Percentiles rank a stretch among this genome's conserved stretches.
Conservation (phyloP, 2,797 vertebrate species). For the Rhinatrema bivittatum region DNA sequence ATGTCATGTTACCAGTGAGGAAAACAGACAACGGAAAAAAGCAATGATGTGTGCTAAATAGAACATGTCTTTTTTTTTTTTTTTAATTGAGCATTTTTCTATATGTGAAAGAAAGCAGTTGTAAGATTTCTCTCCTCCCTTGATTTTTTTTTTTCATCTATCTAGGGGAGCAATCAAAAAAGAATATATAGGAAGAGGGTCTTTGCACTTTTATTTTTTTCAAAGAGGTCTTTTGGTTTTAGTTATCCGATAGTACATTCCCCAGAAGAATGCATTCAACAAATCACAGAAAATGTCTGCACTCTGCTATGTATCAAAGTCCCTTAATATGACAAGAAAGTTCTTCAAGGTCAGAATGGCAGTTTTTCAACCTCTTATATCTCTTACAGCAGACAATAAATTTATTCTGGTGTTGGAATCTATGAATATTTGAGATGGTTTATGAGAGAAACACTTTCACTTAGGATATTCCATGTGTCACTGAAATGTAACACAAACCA, state of each 20-base stretch:
- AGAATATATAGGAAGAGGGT: no score
- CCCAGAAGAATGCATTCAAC: slow-evolving; percentile 29
- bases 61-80: slow-evolving; percentile 4
- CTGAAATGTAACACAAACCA: slow-evolving; percentile 31
- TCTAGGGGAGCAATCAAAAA: no score
- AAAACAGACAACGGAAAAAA: slow-evolving; percentile 10
- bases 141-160: neutral
- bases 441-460: slow-evolving; percentile 60
- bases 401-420: slow-evolving; percentile 55
- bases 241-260: slow-evolving; percentile 26
- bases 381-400: slow-evolving; percentile 70
- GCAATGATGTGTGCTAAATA: neutral
- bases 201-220: no score
- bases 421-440: slow-evolving; percentile 77
- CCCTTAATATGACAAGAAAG: slow-evolving; percentile 59
- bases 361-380: slow-evolving; percentile 70
- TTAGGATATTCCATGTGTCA: slow-evolving; percentile 44
- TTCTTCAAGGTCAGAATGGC: slow-evolving; percentile 78
- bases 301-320: slow-evolving; percentile 52
- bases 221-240: slow-evolving; percentile 41
- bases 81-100: slow-evolving; percentile 1
- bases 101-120: neutral
- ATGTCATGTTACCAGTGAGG: neutral
- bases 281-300: slow-evolving; percentile 50
- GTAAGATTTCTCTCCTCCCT: neutral